phyloP scores from a whole-genome alignment of 2,113 vertebrate genomes.

The Ceyx melanurus region DNA sequence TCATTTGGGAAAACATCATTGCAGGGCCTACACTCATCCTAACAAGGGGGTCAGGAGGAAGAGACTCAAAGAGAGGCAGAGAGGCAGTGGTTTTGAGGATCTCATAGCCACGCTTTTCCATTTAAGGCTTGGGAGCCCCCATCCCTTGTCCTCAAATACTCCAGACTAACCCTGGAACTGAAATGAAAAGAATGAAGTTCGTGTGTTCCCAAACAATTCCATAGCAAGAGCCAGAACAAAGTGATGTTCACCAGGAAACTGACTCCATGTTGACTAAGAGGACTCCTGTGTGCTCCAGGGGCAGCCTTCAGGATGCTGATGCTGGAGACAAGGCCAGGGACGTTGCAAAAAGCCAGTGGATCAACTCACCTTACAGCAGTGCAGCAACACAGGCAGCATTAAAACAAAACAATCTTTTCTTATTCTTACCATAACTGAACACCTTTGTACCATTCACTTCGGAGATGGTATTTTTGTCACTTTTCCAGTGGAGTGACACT shows the following conservation, averaged over 20 bases:
- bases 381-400: not conserved
- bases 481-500: constrained; percentile 80
- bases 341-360: not conserved
- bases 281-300: accelerated
- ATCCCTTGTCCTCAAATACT: not conserved
- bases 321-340: no score
- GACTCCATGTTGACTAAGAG: no score
- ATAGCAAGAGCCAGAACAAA: accelerated
- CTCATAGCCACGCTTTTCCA: not conserved
- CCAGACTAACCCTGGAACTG: not conserved
- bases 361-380: not conserved
- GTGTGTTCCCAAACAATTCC: not conserved
- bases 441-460: constrained; percentile 84
- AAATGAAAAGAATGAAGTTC: accelerated
- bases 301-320: accelerated
- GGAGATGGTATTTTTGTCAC: constrained; percentile 80
- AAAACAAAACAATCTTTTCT: not conserved
- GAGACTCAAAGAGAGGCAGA: not conserved
- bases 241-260: accelerated
- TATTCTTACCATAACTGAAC: constrained; percentile 86
- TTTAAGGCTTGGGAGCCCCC: not conserved
- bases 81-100: not conserved
- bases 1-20: not conserved
- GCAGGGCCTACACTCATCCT: not conserved
- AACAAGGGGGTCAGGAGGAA: accelerated